Evolutionary conservation across 2,797 vertebrate species (phyloP), one percentile per base, ranked within the genome.

Genomic region (Carapus acus): DNA sequence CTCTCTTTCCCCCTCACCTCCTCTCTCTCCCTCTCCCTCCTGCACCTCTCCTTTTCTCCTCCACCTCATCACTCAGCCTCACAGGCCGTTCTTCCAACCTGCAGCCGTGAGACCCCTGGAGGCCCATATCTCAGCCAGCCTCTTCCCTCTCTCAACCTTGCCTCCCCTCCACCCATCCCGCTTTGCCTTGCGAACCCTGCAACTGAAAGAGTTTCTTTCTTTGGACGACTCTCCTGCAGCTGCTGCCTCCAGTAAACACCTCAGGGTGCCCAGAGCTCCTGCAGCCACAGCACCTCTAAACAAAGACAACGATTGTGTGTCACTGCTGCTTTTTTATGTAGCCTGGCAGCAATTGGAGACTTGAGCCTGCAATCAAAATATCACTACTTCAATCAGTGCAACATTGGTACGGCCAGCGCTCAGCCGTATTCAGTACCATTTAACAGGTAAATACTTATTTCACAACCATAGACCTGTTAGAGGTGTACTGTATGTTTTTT

Each of bases 121-220:
- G n/a, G n/a, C n/a, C n/a, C n/a, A 24, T 14, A 1, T 42, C 8
- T 23, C 54, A 36, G 46, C 43, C 47, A 19, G 54, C 39, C 44
- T 1, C 29, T 48, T 16, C 31, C 41, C 13, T 12, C n/a, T 20
- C 21, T 6, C 37, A 13, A 7, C 33, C 41, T 3, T 7, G 43
- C 1, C 18, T 15, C 24, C 22, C 34, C 15, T 9, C 37, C 2
- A 36, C 17, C 38, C 8, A 39, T 11, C 12, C 3, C 16, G 6
- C 12, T 21, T 15, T 43, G 20, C 21, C 20, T 43, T 19, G 22
- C 21, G 5, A 12, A 7, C 23, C 33, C 41, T 49, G 36, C 27
- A 37, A 51, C 45, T 77, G 75, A 83, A 79, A 71, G 62, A 65
- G 63, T 62, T 66, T 49, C 71, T 77, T 82, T 79, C 79, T 84